phyloP scores from a whole-genome alignment of 2,888 invertebrate genomes.

The Trypoxylon attenuatum region DNA sequence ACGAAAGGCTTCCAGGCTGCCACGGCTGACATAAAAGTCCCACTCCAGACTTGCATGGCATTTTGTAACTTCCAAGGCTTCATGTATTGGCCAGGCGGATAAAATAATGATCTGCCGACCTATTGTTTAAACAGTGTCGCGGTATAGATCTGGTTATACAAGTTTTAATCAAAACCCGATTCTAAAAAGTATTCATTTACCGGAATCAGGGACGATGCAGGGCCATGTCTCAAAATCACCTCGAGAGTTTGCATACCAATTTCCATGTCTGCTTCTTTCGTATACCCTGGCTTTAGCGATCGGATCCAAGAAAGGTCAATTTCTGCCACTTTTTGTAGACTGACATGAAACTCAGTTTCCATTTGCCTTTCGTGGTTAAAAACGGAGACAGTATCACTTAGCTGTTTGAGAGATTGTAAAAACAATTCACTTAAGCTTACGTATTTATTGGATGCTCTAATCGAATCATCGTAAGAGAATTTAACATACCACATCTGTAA shows the following conservation, averaged over 20 bases:
- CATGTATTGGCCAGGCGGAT: constrained; percentile 8
- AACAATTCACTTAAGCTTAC: not conserved
- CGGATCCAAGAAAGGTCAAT: constrained; percentile 76
- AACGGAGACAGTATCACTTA: constrained; percentile 60
- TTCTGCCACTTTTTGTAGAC: constrained; percentile 76
- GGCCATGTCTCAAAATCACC: constrained; percentile 84
- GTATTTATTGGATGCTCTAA: not conserved
- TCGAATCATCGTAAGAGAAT: not conserved
- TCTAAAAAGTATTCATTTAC: constrained; percentile 38
- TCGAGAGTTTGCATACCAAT: constrained; percentile 87
- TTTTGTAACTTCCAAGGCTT: constrained; percentile 80
- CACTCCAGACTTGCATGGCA: constrained; percentile 94
- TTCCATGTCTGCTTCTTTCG: constrained; percentile 80
- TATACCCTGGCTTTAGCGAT: constrained; percentile 78
- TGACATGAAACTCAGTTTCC: constrained; percentile 74
- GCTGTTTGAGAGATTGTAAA: constrained; percentile 33
- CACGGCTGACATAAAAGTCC: constrained; percentile 93
- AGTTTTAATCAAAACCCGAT: not conserved
- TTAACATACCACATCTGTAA: constrained; percentile 64
- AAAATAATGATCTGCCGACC: constrained; percentile 88
- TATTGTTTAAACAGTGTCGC: constrained; percentile 60
- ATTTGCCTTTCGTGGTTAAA: constrained; percentile 68
- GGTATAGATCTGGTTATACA: constrained; percentile 5
- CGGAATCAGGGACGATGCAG: constrained; percentile 74
- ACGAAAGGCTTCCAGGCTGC: constrained; percentile 89